Evolutionary conservation across 2,113 vertebrate genomes (phyloP), one percentile per base, ranked within the genome.

Genomic region (Bolborhynchus lineola): DNA sequence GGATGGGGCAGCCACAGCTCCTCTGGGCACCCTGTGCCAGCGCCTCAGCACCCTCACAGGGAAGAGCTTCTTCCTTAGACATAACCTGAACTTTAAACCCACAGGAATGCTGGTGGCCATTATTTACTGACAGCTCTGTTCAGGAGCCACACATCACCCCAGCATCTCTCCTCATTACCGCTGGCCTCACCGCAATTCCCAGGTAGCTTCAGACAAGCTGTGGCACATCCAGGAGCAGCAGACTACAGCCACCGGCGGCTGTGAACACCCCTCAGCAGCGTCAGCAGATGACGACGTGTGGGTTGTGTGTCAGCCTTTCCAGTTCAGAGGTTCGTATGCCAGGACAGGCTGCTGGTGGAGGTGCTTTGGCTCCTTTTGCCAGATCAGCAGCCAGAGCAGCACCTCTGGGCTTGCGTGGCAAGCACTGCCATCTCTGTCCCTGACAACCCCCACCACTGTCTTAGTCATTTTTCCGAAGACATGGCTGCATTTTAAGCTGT

Each of bases 191-290:
- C 25, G 20, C n/a, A 24, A 5, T 44, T 16, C 71, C 67, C n/a
- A 7, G 33, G 60, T 9, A 67, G 31, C 17, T 46, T 57, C 55
- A 39, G 33, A 3, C 17, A 62, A 52, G 72, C 49, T 75, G 47
- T n/a, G 70, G 12, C 86, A 33, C 10, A 12, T 7, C 4, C 4
- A 23, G 35, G 68, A 63, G 5, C 50, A 79, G 67, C 17, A 14
- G 55, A 24, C 21, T 15, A 35, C 67, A 31, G 24, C 10, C 1
- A 2, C 67, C 1, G 4, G 19, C 1, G 21, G 65, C n/a, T 31
- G 16, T 5, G 44, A n/a, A 19, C 42, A 21, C 7, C 29, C 19
- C 49, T 41, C 25, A 37, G 71, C 81, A 79, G 83, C 7, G 0
- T 13, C 35, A 76, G 78, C 53, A 63, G 59, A 33, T 81, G 47